phyloP scores from a whole-genome alignment of 2,888 invertebrate genomes.

The Aphidoletes aphidimyza region DNA sequence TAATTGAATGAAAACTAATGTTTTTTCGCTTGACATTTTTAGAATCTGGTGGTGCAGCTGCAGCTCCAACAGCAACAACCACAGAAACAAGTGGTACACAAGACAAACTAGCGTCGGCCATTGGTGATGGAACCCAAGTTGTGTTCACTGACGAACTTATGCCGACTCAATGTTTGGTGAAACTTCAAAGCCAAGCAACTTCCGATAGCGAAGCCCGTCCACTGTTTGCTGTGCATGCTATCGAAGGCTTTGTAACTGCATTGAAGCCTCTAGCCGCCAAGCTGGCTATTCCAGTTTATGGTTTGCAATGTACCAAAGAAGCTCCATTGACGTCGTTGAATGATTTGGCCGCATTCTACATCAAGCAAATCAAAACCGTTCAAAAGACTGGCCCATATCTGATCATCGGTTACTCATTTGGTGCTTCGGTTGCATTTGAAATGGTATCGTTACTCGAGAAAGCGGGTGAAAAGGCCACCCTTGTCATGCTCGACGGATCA shows the following conservation, averaged over 20 bases:
- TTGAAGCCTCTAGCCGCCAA: constrained; percentile 78
- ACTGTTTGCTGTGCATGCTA: constrained; percentile 81
- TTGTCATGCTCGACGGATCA: constrained; percentile 89
- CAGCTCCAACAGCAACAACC: not conserved
- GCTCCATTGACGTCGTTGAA: constrained; percentile 79
- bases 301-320: constrained; percentile 84
- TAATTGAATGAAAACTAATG: not conserved
- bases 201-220: constrained; percentile 66
- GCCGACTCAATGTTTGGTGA: constrained; percentile 78
- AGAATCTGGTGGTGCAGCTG: constrained; percentile 59
- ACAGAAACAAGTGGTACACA: no score
- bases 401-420: constrained; percentile 95
- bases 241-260: constrained; percentile 84
- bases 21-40: not conserved
- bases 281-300: constrained; percentile 82
- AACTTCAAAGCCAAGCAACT: constrained; percentile 71
- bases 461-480: constrained; percentile 64
- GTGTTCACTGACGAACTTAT: constrained; percentile 75
- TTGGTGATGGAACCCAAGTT: constrained; percentile 68
- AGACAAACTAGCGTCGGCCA: constrained; percentile 61
- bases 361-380: constrained; percentile 77
- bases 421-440: constrained; percentile 93
- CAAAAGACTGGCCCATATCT: constrained; percentile 87
- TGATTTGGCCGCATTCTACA: constrained; percentile 78
- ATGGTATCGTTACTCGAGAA: constrained; percentile 88